A percentile compares a stretch with the other conserved stretches of the same genome.
phyloP scores from a whole-genome alignment of 1,140 invertebrate species.

The Diprion similis region DNA sequence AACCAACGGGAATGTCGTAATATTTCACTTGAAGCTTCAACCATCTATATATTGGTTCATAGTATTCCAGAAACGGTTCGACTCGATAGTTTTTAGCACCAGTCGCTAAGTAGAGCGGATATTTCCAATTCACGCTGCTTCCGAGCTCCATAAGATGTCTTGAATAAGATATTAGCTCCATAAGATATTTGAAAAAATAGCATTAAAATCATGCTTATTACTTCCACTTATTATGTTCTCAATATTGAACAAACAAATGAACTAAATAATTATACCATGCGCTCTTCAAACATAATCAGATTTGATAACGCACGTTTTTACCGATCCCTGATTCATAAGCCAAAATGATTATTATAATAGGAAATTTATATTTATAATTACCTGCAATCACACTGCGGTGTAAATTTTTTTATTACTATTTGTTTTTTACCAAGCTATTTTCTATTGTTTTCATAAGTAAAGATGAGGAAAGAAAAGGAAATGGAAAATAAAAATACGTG shows the following conservation, averaged over 20 bases:
- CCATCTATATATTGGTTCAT: constrained; percentile 55
- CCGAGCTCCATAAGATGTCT: constrained; percentile 32
- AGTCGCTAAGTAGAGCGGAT: constrained; percentile 19
- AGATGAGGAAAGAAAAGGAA: not conserved
- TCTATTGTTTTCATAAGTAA: constrained; percentile 9
- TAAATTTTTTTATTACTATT: not conserved
- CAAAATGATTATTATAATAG: not conserved
- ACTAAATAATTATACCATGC: no score
- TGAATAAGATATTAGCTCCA: constrained; percentile 11
- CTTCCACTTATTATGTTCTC: no score
- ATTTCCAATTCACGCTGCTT: constrained; percentile 25
- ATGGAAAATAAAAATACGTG: constrained; percentile 23
- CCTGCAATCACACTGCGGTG: no score
- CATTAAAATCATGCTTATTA: no score
- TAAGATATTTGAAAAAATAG: not conserved
- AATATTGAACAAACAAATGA: no score
- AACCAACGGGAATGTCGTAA: constrained; percentile 44
- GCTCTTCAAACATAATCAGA: no score
- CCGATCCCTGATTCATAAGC: no score
- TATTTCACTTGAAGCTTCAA: constrained; percentile 47
- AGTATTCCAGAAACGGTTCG: constrained; percentile 56
- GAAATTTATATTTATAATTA: no score
- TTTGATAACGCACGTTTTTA: constrained; percentile 14
- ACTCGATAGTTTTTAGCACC: constrained; percentile 42
- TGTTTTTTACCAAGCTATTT: not conserved